Evolutionary conservation across 2,113 vertebrate species (phyloP).

Genomic region (Podocnemis expansa): DNA sequence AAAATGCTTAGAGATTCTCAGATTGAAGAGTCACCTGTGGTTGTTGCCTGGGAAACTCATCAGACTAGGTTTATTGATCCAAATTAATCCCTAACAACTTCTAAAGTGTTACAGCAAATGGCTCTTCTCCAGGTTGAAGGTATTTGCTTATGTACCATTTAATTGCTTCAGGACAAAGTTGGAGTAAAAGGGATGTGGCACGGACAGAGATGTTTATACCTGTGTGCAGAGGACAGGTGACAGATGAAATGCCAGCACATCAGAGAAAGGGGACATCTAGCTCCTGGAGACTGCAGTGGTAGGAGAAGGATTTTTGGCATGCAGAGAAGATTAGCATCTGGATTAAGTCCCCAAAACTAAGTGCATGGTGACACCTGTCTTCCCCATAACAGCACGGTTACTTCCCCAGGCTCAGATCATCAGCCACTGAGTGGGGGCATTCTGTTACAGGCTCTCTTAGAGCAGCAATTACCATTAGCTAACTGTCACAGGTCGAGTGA

Average conservation of each 20-base stretch:
- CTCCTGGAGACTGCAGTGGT: background rate
- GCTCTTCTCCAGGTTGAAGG: background rate
- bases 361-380: background rate
- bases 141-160: background rate
- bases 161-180: background rate
- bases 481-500: rapidly evolving
- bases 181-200: background rate
- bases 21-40: background rate
- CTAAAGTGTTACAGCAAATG: background rate
- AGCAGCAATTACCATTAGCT: rapidly evolving
- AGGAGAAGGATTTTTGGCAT: background rate
- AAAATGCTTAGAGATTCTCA: background rate
- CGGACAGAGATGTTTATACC: background rate
- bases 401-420: background rate
- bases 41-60: background rate
- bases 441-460: rapidly evolving
- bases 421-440: background rate
- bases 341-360: background rate
- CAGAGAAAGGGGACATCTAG: background rate
- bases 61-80: background rate
- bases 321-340: background rate
- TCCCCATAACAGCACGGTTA: background rate
- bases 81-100: background rate
- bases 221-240: background rate
- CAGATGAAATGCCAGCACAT: background rate